These are phyloP conservation scores for Ophioderma brevispina DNA, from an alignment of 35 echinoderm and acorn worm genomes.

Conservation along the genomic window DNA sequence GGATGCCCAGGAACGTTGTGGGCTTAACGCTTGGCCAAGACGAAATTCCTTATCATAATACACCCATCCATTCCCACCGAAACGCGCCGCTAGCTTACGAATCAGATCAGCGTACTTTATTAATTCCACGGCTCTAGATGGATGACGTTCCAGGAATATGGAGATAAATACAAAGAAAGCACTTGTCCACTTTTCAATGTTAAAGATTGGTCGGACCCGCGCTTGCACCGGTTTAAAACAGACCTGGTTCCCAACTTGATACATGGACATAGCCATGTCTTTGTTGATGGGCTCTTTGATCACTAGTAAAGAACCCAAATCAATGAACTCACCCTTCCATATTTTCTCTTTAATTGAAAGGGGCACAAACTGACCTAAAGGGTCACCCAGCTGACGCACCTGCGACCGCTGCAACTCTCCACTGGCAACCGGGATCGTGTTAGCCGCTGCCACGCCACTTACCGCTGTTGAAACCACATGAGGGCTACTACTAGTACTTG, in stretches of 20 bases:
- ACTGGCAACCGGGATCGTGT: no score
- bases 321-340: background rate
- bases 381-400: background rate
- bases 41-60: background rate
- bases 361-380: background rate
- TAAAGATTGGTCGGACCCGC: background rate
- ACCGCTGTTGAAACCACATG: no score
- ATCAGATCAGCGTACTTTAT: slow-evolving; percentile 15
- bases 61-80: background rate
- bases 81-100: background rate
- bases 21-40: background rate
- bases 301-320: background rate
- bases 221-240: background rate
- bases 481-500: no score
- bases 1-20: background rate
- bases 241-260: background rate
- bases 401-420: no score
- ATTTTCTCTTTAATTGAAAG: background rate
- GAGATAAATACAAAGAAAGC: slow-evolving; percentile 19
- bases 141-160: slow-evolving; percentile 19
- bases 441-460: no score
- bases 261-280: background rate
- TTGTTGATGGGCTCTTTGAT: background rate
- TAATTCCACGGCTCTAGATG: background rate
- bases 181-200: slow-evolving; percentile 27